phyloP scores from a whole-genome alignment of 2,797 vertebrate genomes.

The Phaenicophaeus curvirostris region DNA sequence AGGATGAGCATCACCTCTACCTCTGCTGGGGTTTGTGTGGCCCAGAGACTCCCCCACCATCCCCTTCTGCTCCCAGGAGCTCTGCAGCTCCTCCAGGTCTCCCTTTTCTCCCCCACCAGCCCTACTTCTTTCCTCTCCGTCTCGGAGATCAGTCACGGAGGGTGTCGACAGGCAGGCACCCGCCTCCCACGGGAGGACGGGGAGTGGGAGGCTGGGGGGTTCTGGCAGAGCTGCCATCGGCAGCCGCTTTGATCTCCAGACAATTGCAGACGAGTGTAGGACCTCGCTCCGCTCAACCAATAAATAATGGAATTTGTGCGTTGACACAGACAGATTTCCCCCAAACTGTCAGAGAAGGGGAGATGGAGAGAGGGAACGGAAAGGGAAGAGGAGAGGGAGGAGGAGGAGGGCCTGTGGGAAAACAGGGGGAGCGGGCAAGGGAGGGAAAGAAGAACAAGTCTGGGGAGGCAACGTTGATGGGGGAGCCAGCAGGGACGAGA shows the following conservation, averaged over 20 bases:
- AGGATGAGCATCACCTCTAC: background rate
- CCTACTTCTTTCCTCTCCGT: constrained; percentile 56
- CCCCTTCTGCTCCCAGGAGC: background rate
- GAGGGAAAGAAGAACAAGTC: background rate
- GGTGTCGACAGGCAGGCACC: constrained; percentile 15
- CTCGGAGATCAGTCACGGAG: constrained; percentile 47
- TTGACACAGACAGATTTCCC: constrained; percentile 69
- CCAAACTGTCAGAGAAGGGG: constrained; percentile 59
- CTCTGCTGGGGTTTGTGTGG: background rate
- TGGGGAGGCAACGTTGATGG: background rate
- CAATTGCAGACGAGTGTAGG: constrained; percentile 63
- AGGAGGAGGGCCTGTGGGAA: background rate
- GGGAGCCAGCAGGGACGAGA: background rate
- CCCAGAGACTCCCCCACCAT: background rate
- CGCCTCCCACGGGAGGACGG: constrained; percentile 28
- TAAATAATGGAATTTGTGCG: constrained; percentile 63
- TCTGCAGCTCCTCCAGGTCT: background rate
- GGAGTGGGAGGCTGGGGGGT: constrained; percentile 43
- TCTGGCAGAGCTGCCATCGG: constrained; percentile 66
- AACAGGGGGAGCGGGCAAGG: background rate
- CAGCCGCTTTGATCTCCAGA: constrained; percentile 66
- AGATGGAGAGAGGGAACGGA: background rate
- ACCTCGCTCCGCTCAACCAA: constrained; percentile 53
- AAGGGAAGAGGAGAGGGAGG: background rate
- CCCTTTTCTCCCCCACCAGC: constrained; percentile 5